Evolutionary conservation across 2,888 invertebrate genomes (phyloP), one percentile per base, ranked within the genome.

Genomic region (Caenorhabditis uteleia): DNA sequence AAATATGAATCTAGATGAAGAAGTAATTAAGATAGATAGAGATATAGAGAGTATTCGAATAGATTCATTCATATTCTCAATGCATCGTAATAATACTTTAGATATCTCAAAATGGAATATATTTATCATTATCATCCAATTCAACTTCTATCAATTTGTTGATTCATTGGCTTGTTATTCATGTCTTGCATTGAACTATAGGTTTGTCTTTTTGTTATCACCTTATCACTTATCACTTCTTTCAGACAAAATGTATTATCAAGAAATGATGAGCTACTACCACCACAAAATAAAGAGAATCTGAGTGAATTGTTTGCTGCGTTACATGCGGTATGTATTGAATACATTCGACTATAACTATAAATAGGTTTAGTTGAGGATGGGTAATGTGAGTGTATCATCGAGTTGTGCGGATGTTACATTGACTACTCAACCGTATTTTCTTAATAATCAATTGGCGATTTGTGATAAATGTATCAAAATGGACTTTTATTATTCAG

Each of bases 401-500:
- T 57, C 56, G 7, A 57, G 56, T 27, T 62, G 62, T 43, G 62
- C 62, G 3, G 62, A 62, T 39, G 57, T 62, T 48, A 50, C 62
- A 40, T 47, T 62, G 16, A 62, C 62, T 7, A 33, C 62, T 10
- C 62, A 57, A 20, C 57, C 57, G 2, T 51, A 53, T 7, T 62
- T 57, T 23, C 34, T 62, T 25, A 62, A 62, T 40, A 47, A 51
- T 33, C 62, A 56, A 0, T 51, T 53, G 31, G 39, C 51, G 25
- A 48, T 53, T 16, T 62, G 62, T 40, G 62, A 57, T 48, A 43
- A 44, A 25, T 62, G 62, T 33, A 57, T 56, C 31, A 62, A 62
- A 23, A 48, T 62, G 51, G 53, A 62, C 34, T 62, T 62, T 34
- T 33, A 62, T 39, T 62, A 47, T 34, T 47, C 40, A 21, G 62